Evolutionary conservation across 1,140 invertebrate genomes (phyloP).

Genomic region (Varroa destructor): DNA sequence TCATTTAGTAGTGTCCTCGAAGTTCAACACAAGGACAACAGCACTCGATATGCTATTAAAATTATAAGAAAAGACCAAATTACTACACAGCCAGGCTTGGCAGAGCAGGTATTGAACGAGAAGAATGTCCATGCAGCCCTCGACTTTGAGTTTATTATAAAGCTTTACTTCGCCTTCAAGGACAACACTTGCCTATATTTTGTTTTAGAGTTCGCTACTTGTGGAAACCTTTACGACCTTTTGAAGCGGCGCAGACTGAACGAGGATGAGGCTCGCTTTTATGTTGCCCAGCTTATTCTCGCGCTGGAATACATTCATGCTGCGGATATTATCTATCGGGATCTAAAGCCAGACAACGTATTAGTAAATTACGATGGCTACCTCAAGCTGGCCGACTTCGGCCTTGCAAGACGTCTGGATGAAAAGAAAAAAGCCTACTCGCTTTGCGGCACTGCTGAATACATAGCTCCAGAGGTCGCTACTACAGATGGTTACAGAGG

Average conservation of each 20-base stretch:
- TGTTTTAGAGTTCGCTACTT: not conserved
- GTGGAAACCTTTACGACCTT: not conserved
- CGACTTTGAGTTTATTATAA: slow-evolving; percentile 7
- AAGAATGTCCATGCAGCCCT: slow-evolving; percentile 7
- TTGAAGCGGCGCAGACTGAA: slow-evolving; percentile 51
- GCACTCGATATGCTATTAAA: too few species aligned
- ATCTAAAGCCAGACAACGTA: slow-evolving; percentile 98
- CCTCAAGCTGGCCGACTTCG: slow-evolving; percentile 96
- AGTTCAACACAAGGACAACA: too few species aligned
- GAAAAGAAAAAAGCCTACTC: too few species aligned
- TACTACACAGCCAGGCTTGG: too few species aligned
- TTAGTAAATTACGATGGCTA: slow-evolving; percentile 79
- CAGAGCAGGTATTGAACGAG: slow-evolving; percentile 11
- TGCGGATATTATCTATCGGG: slow-evolving; percentile 62
- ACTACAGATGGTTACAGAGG: too few species aligned
- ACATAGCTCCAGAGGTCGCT: too few species aligned
- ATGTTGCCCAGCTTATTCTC: slow-evolving; percentile 82
- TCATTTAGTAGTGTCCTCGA: too few species aligned
- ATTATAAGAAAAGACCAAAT: too few species aligned
- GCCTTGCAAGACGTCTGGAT: slow-evolving; percentile 55
- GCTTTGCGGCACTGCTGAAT: too few species aligned
- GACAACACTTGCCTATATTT: slow-evolving; percentile 3
- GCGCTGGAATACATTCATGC: slow-evolving; percentile 90
- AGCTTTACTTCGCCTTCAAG: slow-evolving; percentile 21
- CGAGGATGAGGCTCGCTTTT: slow-evolving; percentile 75